These are phyloP conservation scores for Thera britannica DNA, from an alignment of 2,888 invertebrate species.

Conservation along the genomic window DNA sequence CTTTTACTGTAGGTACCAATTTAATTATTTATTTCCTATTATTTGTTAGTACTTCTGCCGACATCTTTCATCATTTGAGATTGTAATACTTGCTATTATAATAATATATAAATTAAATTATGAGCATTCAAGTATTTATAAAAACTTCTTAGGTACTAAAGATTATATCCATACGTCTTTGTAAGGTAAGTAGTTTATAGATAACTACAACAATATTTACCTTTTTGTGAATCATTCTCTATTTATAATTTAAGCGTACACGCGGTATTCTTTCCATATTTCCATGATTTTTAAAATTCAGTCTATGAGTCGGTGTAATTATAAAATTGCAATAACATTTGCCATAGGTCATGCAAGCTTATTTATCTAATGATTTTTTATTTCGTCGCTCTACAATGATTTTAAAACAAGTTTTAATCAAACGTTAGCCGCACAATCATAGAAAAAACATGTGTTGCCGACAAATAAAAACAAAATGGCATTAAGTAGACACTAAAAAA, in stretches of 20 bases:
- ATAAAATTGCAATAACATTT: no score
- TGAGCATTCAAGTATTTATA: background rate
- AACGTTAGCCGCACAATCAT: conserved; percentile 70
- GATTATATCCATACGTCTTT: no score
- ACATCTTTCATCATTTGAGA: conserved; percentile 20
- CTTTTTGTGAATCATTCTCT: no score
- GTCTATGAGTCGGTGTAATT: no score
- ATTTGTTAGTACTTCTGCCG: conserved; percentile 30
- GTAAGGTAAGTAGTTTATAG: no score
- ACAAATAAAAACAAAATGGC: conserved; percentile 80
- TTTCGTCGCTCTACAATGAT: conserved; percentile 11
- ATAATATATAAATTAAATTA: background rate
- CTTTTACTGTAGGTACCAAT: conserved; percentile 47
- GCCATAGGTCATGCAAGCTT: background rate
- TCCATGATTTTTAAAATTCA: no score
- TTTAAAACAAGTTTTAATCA: conserved; percentile 64
- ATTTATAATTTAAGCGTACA: no score
- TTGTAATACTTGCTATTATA: background rate
- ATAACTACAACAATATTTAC: no score
- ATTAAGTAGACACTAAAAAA: conserved; percentile 72
- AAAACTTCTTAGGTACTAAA: no score
- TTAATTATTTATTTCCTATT: conserved; percentile 65
- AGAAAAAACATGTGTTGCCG: conserved; percentile 71
- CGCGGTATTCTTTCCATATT: no score
- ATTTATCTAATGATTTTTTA: background rate